Evolutionary conservation across 1,140 invertebrate genomes (phyloP), one percentile per base, ranked within the genome.

Genomic region (Scaptomyza hsui): DNA sequence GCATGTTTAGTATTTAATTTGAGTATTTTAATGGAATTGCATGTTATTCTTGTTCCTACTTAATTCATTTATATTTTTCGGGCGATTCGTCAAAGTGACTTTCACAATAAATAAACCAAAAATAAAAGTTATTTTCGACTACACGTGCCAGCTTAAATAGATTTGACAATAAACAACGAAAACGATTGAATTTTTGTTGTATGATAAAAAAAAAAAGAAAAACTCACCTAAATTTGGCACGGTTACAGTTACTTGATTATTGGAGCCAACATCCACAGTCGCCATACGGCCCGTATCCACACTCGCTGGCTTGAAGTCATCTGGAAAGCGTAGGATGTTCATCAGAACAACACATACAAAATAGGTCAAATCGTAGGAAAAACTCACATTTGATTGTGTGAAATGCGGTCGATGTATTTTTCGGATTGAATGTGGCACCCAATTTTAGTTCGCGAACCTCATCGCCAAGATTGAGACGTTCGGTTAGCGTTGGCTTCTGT

Each of bases 251-350:
- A 96, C 95, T 92, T 97, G 96, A 92, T 98, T 95, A 88, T 96
- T 97, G 61, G 94, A 93, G 51, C 96, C 96, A 52, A 99, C 95
- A 91, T 98, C 97, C 19, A 99, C 94, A 16, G 93, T 95, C 16
- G 97, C 97, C 92, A 96, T 95, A 93, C 98, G 97, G 64, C 95
- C 96, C 12, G 96, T 95, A 92, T 99, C 98, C 37, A 99, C 97
- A 88, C 97, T 98, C 1, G 98, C 98, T 85, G 98, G 98, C 92
- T 99, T 99, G 91, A 99, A 99, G 92, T 99, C 98, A 96, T 97
- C 97, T 98, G 92, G 53, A 94, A 94, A 64, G 44, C 39, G 60
- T 39, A 57, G 62, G 48, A 53, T 69, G 26, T 39, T 52, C 16
- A 44, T 52, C 39, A 61, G 41, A 41, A 59, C 24, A 10, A 10